Percentiles rank a stretch among this genome's conserved stretches.
These are phyloP conservation scores for Tipula helvola DNA, from an alignment of 2,888 invertebrate genomes.

Conservation along the genomic window DNA sequence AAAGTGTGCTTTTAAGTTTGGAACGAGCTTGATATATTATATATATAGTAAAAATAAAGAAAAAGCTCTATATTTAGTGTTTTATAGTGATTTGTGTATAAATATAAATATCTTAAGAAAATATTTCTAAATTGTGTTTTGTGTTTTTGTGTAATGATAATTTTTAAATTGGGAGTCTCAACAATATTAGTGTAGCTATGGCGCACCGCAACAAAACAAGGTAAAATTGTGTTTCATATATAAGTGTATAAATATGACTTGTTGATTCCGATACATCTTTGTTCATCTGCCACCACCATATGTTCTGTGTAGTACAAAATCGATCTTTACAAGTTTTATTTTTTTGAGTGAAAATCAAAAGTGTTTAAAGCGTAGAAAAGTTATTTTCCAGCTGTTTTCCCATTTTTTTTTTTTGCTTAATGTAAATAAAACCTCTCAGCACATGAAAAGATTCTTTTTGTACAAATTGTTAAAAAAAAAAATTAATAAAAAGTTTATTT, in stretches of 20 bases:
- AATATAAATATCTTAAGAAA: neutral
- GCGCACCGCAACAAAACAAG: slow-evolving; percentile 12
- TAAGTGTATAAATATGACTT: neutral
- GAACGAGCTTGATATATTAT: neutral
- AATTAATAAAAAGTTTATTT: neutral
- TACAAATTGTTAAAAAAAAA: neutral
- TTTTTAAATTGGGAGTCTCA: neutral
- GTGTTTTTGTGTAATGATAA: neutral
- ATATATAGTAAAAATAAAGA: neutral
- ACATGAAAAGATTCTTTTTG: neutral
- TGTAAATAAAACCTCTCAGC: neutral
- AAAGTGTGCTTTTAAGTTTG: neutral
- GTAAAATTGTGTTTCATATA: neutral
- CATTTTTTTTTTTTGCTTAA: neutral
- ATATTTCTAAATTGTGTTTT: neutral
- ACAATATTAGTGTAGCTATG: slow-evolving; percentile 6
- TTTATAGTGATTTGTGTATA: neutral
- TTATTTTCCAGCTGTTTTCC: neutral
- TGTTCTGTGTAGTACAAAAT: neutral
- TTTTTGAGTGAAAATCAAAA: neutral
- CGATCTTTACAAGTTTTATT: neutral
- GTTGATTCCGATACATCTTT: neutral
- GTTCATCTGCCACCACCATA: neutral
- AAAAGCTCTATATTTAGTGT: neutral
- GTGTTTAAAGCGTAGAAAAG: neutral